Percentiles rank a stretch among this genome's conserved stretches.
phyloP scores from a whole-genome alignment of 2,888 invertebrate species.

The Hartigia nigra region DNA sequence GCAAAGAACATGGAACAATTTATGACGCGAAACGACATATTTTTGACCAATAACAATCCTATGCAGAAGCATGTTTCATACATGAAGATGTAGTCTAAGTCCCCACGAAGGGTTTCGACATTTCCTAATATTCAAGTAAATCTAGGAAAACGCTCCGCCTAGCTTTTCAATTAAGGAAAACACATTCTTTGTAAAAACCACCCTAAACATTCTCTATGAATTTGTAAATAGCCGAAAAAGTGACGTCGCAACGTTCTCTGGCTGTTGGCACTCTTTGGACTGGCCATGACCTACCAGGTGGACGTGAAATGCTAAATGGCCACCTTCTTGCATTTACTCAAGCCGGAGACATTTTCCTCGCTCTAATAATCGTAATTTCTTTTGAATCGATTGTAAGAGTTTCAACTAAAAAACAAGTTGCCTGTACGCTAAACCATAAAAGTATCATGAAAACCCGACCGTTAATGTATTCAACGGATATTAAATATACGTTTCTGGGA shows the following conservation, averaged over 20 bases:
- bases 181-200: neutral
- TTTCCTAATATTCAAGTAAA: neutral
- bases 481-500: too few relatives aligned
- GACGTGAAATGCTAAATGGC: neutral
- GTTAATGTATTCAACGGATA: neutral
- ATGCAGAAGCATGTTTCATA: too few relatives aligned
- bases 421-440: neutral
- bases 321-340: neutral
- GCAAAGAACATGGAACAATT: too few relatives aligned
- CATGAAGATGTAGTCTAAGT: neutral
- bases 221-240: neutral
- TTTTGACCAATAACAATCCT: too few relatives aligned
- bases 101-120: neutral
- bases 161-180: neutral
- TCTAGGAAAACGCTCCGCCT: neutral
- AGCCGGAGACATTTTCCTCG: neutral
- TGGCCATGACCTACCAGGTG: neutral
- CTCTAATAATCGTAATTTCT: neutral
- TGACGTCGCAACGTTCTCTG: neutral
- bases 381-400: neutral
- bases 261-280: neutral
- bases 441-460: neutral
- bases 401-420: neutral
- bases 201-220: neutral
- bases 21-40: too few relatives aligned